phyloP scores from a whole-genome alignment of 2,113 vertebrate genomes.

The Mohoua ochrocephala region DNA sequence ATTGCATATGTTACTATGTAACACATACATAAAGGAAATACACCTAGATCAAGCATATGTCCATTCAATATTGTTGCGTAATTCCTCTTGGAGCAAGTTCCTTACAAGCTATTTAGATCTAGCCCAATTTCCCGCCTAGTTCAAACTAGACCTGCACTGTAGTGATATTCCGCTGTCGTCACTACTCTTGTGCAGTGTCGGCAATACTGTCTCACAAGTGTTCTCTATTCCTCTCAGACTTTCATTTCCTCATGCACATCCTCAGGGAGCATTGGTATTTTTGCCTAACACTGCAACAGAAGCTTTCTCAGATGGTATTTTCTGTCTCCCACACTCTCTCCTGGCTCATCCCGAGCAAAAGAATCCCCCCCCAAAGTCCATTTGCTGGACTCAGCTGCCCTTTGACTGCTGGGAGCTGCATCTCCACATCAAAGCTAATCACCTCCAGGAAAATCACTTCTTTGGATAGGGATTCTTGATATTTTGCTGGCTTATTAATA shows the following conservation, averaged over 20 bases:
- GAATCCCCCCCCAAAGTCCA: not conserved
- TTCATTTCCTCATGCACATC: not conserved
- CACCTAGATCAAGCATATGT: not conserved
- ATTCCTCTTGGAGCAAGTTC: not conserved
- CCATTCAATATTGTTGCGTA: too few species aligned
- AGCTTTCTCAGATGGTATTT: not conserved
- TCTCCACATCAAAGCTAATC: not conserved
- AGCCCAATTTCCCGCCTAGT: not conserved
- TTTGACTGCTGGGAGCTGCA: not conserved
- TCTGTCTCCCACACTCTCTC: not conserved
- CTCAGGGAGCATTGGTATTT: not conserved
- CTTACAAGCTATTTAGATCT: not conserved
- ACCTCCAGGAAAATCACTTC: not conserved
- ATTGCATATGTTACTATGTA: not conserved
- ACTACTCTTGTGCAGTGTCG: fast-evolving
- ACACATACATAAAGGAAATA: not conserved
- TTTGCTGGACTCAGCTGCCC: not conserved
- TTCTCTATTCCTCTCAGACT: not conserved
- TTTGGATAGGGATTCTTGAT: not conserved
- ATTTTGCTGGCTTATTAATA: not conserved
- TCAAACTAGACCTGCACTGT: not conserved
- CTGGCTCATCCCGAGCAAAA: not conserved
- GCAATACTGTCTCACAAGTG: not conserved
- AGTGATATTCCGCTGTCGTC: not conserved
- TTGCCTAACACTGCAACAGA: not conserved